These are phyloP conservation scores for Platygyra sinensis DNA, from an alignment of 64 coral and sea anemone species.

Conservation along the genomic window DNA sequence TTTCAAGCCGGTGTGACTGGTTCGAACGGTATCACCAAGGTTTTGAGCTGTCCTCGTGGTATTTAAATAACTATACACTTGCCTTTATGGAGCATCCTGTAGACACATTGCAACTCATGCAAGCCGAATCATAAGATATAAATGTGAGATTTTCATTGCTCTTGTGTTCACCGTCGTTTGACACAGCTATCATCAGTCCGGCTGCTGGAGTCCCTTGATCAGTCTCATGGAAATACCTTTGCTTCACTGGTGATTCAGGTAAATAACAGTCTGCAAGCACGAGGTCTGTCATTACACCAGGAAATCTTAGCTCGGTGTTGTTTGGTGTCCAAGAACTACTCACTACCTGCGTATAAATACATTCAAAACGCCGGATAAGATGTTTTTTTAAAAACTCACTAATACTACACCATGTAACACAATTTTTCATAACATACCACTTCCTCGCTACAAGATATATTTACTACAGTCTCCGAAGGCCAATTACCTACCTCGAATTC, in stretches of 20 bases:
- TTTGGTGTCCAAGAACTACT: neutral
- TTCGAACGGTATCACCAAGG: too few relatives aligned
- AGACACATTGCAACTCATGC: slow-evolving; percentile 17
- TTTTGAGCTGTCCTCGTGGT: too few relatives aligned
- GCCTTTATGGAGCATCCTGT: neutral
- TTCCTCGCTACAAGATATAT: too few relatives aligned
- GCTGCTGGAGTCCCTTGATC: slow-evolving; percentile 29
- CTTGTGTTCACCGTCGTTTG: slow-evolving; percentile 41
- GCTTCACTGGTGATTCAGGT: slow-evolving; percentile 28
- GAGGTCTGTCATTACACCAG: slow-evolving; percentile 49
- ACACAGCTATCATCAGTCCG: slow-evolving; percentile 32
- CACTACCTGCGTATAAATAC: neutral
- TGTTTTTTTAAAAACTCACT: too few relatives aligned
- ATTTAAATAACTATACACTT: neutral
- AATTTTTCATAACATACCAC: too few relatives aligned
- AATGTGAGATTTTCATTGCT: slow-evolving; percentile 26
- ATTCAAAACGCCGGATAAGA: too few relatives aligned
- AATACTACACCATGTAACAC: too few relatives aligned
- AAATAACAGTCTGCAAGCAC: slow-evolving; percentile 33
- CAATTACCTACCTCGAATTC: slow-evolving; percentile 14
- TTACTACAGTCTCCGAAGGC: too few relatives aligned
- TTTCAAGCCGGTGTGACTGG: too few relatives aligned
- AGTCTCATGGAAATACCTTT: neutral
- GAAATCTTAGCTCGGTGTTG: neutral
- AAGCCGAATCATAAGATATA: slow-evolving; percentile 59